Base-by-base conservation (phyloP, 2,797 vertebrate genomes). In the Myotis vivesi region DNA sequence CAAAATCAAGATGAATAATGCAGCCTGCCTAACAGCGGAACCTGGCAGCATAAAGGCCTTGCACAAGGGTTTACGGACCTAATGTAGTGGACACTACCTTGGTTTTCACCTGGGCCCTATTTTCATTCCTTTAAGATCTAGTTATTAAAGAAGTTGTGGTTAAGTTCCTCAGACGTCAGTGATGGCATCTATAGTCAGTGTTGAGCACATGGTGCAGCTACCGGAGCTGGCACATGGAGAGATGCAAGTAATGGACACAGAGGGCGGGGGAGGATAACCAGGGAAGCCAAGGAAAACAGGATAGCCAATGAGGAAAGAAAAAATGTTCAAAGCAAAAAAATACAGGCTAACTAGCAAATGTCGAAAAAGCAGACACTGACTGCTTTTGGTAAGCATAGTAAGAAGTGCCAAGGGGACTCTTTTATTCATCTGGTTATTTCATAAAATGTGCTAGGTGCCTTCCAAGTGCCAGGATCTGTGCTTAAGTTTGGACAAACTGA, bases 81-180 rank as follows among this genome's bases (percentile, higher is more conserved):
- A 51, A n/a, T 0, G 44, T 62, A 49, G 2, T 82, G 6, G 6
- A 92, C 3, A 6, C 9, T 71, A 69, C 64, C 36, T 80, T 87
- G 57, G 19, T 55, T 68, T 72, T 87, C 44, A 72, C 3, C 11
- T 77, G 15, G 5, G 0, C 6, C 36, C 6, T 38, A 55, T 15
- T 76, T 92, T 95, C 28, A 83, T 77, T 83, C 15, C 33, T 66
- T 92, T 53, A 15, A 64, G 6, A 53, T 12, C 12, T 80, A 75
- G 80, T 44, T 62, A 41, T 69, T 91, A 68, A 30, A 22, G 38
- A 69, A 23, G 4, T 41, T 55, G 16, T 53, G 75, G 30, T 22
- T 11, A 49, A 71, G 25, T 83, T 77, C 11, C 30, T 84, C 10
- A 55, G 76, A 49, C 7, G 76, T 10, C 2, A 20, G 0, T 1